A percentile compares a stretch with the other conserved stretches of the same genome.
phyloP scores from a whole-genome alignment of 2,888 invertebrate genomes.

The Hipparchia semele region DNA sequence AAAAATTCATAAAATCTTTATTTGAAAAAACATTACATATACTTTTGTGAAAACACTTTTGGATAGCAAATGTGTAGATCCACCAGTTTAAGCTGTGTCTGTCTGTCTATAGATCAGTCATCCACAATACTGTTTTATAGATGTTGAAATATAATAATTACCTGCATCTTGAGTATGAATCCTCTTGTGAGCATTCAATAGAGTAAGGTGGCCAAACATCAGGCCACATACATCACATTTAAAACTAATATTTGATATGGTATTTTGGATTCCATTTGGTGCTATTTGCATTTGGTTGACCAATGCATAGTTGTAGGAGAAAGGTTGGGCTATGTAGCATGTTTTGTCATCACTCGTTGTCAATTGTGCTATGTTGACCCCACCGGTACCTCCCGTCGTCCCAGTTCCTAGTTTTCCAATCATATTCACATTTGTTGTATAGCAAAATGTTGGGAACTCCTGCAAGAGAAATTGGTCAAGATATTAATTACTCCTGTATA shows the following conservation, averaged over 20 bases:
- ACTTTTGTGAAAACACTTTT: no score
- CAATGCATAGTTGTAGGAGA: conserved; percentile 91
- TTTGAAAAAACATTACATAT: no score
- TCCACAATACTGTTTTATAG: no score
- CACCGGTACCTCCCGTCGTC: conserved; percentile 68
- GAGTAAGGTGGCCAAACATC: conserved; percentile 91
- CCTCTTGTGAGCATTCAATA: conserved; percentile 93
- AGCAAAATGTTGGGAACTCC: conserved; percentile 89
- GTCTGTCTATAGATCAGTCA: no score
- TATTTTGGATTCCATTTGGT: conserved; percentile 86
- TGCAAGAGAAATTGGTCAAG: conserved; percentile 48
- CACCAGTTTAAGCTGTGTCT: no score
- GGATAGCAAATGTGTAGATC: no score
- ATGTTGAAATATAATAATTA: conserved; percentile 39
- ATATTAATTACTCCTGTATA: no score
- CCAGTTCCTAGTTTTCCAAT: conserved; percentile 84
- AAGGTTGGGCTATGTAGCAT: conserved; percentile 89
- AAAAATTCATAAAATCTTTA: no score
- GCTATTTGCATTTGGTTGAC: conserved; percentile 94
- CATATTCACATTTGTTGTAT: conserved; percentile 87
- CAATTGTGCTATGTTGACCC: conserved; percentile 88
- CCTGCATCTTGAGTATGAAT: conserved; percentile 87
- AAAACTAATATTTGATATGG: conserved; percentile 91
- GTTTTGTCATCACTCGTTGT: conserved; percentile 86
- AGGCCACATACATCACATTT: conserved; percentile 95